A percentile compares a stretch with the other conserved stretches of the same genome.
Evolutionary conservation across 1,140 invertebrate species (phyloP).

Genomic region (Drosophila burlai): DNA sequence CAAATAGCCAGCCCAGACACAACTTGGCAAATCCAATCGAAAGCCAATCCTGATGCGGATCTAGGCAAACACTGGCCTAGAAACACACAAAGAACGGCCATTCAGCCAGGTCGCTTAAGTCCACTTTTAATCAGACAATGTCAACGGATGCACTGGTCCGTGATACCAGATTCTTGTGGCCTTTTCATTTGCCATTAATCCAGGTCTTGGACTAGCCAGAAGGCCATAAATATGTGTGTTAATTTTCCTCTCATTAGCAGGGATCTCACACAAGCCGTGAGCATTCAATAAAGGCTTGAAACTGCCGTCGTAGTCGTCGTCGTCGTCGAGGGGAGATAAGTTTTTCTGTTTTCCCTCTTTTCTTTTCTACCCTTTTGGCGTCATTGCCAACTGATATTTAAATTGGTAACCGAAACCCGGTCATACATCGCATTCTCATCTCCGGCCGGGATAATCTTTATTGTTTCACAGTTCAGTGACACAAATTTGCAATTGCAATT

Average conservation of each 20-base stretch:
- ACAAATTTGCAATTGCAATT: constrained; percentile 59
- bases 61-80: constrained; percentile 30
- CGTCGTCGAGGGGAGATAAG: constrained; percentile 6
- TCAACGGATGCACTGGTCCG: constrained; percentile 32
- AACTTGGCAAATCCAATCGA: constrained; percentile 20
- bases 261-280: neutral
- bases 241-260: constrained; percentile 29
- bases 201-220: neutral
- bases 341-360: neutral
- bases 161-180: constrained; percentile 21
- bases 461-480: constrained; percentile 61
- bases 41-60: constrained; percentile 39
- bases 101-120: constrained; percentile 23
- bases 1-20: constrained; percentile 48
- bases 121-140: constrained; percentile 35
- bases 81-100: constrained; percentile 43
- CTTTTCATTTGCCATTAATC: constrained; percentile 26
- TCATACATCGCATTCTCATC: constrained; percentile 53
- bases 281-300: neutral
- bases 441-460: constrained; percentile 56
- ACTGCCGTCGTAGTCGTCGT: neutral
- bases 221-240: constrained; percentile 12
- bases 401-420: constrained; percentile 48
- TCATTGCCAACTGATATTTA: constrained; percentile 40
- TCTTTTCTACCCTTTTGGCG: neutral